Base-by-base conservation (phyloP, 2,113 vertebrate species). In the Bostrychus sinensis region DNA sequence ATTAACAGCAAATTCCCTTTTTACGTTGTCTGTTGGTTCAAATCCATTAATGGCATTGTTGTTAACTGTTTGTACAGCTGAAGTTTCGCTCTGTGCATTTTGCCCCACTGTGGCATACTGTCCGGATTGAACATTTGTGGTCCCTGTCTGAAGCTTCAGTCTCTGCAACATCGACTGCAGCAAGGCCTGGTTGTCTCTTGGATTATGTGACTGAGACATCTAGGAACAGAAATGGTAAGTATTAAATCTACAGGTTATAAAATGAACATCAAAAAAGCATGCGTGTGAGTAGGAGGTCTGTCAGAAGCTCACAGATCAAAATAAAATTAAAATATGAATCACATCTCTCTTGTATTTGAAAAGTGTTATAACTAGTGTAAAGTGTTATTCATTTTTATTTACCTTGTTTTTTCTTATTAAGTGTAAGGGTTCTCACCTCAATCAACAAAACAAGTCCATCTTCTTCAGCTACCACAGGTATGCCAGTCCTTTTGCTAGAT, bases 131-230 rank as follows among this genome's bases (percentile, higher is more conserved):
- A 16, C 57, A 58, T 70, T 54, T 51, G 55, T 26, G 37, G 48
- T 72, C 41, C 48, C 82, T 0, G 85, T 32, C 59, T 91, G 90
- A 37, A 93, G 82, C 69, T 56, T 89, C 72, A 93, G 75, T 72
- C 57, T 90, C 82, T 90, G 85, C 82, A 92, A 85, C 92, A 93
- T 92, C 36, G 91, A 92, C 72, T 91, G 91, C 79, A 93, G 59
- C 74, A 92, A 56, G 25, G 64, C 72, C 62, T 92, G 89, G 25
- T 51, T 43, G 66, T 92, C 89, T 43, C 70, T 56, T 32, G 78
- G 46, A 48, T 81, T 80, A 45, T 43, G 51, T 76, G 72, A 45
- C 75, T 86, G 82, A 82, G 88, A 89, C 92, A 93, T 93, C 76
- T 75, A 80, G 66, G 4, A 68, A 32, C 17, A 45, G 37, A 63